These are phyloP conservation scores for Rutilus rutilus DNA, from an alignment of 2,113 vertebrate genomes.

Conservation along the genomic window DNA sequence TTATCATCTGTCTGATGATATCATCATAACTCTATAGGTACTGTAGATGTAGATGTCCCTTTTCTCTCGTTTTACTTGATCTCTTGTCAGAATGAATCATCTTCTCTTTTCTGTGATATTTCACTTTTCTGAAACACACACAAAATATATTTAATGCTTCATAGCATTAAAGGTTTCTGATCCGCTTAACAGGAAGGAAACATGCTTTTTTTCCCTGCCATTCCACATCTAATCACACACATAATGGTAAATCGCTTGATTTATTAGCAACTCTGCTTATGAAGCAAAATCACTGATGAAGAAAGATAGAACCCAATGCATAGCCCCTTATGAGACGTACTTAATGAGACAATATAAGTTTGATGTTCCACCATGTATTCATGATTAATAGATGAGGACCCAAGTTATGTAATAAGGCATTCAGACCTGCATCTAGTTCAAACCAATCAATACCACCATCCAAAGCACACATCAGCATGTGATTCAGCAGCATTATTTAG, in stretches of 20 bases:
- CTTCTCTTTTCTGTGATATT: too few relatives aligned
- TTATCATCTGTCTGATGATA: too few relatives aligned
- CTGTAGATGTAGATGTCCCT: too few relatives aligned
- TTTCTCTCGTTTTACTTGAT: too few relatives aligned
- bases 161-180: background rate
- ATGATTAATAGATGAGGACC: slow-evolving; percentile 38
- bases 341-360: slow-evolving; percentile 26
- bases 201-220: background rate
- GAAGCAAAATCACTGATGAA: slow-evolving; percentile 11
- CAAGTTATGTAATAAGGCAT: background rate
- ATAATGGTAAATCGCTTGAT: slow-evolving; percentile 6
- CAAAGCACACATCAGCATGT: background rate
- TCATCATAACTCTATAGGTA: too few relatives aligned
- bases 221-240: background rate
- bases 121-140: too few relatives aligned
- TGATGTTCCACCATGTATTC: slow-evolving; percentile 30
- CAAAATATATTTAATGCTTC: too few relatives aligned
- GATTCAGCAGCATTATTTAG: background rate
- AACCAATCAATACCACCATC: slow-evolving; percentile 28
- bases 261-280: slow-evolving; percentile 28
- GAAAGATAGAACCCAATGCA: slow-evolving; percentile 14
- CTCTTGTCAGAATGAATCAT: too few relatives aligned
- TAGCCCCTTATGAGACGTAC: slow-evolving; percentile 10
- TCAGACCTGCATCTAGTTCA: background rate
- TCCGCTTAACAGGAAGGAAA: background rate